Conservation (phyloP, 2,113 vertebrate species). For the Melanocharis versteri region DNA sequence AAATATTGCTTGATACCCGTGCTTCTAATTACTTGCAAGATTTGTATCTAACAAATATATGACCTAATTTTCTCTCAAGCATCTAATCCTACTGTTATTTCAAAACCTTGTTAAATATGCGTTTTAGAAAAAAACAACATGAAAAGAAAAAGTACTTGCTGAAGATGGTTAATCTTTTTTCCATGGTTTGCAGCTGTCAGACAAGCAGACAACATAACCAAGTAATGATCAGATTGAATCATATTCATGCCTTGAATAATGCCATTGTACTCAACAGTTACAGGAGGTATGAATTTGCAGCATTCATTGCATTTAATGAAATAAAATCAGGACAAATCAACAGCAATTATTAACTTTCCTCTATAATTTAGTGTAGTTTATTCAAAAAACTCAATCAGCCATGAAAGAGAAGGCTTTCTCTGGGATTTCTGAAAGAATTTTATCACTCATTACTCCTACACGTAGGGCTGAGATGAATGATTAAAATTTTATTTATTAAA, state of each 20-base stretch:
- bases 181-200: constrained; percentile 1
- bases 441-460: background rate
- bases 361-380: background rate
- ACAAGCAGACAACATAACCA: background rate
- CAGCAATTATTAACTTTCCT: background rate
- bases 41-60: constrained; percentile 45
- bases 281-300: background rate
- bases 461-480: background rate
- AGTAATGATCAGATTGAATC: background rate
- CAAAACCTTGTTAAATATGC: constrained; percentile 33
- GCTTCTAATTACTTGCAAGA: constrained; percentile 42
- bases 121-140: background rate
- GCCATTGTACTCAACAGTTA: background rate
- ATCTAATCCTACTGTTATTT: constrained; percentile 47
- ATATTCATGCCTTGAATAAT: background rate
- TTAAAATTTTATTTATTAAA: background rate
- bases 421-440: background rate
- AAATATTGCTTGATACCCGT: constrained; percentile 31
- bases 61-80: constrained; percentile 54
- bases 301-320: background rate
- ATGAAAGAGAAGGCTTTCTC: background rate
- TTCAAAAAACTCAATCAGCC: background rate
- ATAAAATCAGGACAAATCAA: constrained; percentile 23
- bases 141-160: constrained; percentile 7
- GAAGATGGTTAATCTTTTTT: background rate